Evolutionary conservation across 2,888 invertebrate species (phyloP).

Genomic region (Drosophila merina): DNA sequence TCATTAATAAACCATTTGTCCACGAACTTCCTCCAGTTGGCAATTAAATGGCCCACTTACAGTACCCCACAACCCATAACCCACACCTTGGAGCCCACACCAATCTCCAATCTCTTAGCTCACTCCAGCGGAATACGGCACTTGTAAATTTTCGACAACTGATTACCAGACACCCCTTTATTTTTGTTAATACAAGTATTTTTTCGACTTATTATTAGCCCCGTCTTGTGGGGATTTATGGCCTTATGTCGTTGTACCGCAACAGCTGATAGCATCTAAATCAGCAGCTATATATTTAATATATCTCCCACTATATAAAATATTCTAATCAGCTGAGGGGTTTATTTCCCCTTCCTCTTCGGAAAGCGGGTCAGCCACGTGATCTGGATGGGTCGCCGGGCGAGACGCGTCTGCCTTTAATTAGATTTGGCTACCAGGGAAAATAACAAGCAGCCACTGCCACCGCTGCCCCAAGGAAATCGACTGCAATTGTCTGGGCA

Average conservation of each 20-base stretch:
- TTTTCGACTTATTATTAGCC: constrained; percentile 24
- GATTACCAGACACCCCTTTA: constrained; percentile 20
- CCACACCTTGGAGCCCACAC: constrained; percentile 9
- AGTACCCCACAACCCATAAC: background rate
- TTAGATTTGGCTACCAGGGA: constrained; percentile 35
- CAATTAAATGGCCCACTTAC: constrained; percentile 26
- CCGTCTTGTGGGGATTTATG: constrained; percentile 28
- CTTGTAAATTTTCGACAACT: constrained; percentile 27
- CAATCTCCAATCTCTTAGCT: constrained; percentile 13
- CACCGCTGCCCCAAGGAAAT: constrained; percentile 5
- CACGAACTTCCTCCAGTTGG: constrained; percentile 35
- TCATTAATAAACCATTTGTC: constrained; percentile 42
- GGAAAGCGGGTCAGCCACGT: constrained; percentile 36
- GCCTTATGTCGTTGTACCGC: background rate
- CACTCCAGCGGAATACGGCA: constrained; percentile 20
- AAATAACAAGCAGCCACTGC: constrained; percentile 14
- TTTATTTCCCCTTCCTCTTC: background rate
- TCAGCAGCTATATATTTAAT: constrained; percentile 35
- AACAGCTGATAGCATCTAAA: constrained; percentile 30
- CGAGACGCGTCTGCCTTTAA: constrained; percentile 41
- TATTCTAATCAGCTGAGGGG: constrained; percentile 20
- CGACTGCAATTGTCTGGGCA: constrained; percentile 26
- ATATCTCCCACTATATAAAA: constrained; percentile 28
- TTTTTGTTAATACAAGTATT: constrained; percentile 18
- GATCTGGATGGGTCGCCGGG: constrained; percentile 34